phyloP scores from a whole-genome alignment of 2,888 invertebrate genomes.

The Dolomedes plantarius region DNA sequence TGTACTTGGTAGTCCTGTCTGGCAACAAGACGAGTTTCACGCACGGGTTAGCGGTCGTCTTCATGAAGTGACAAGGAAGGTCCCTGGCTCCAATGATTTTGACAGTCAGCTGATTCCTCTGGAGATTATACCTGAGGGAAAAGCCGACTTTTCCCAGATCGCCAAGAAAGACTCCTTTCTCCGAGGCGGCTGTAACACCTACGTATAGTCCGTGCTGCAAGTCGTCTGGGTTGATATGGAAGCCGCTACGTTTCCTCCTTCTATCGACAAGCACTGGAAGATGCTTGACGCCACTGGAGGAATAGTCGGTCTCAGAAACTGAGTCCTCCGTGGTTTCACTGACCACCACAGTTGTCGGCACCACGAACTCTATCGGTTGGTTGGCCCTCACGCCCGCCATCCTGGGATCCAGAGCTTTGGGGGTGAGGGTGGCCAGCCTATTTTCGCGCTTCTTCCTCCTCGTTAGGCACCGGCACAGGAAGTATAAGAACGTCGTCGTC shows the following conservation, averaged over 20 bases:
- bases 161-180: conserved; percentile 40
- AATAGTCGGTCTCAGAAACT: conserved; percentile 71
- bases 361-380: conserved; percentile 73
- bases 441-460: conserved; percentile 44
- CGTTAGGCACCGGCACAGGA: conserved; percentile 49
- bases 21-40: conserved; percentile 76
- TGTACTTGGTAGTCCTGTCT: conserved; percentile 75
- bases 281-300: conserved; percentile 39
- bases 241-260: conserved; percentile 22
- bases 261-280: conserved; percentile 41
- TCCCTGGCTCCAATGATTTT: conserved; percentile 68
- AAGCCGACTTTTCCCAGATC: conserved; percentile 69
- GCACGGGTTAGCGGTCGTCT: conserved; percentile 75
- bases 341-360: conserved; percentile 67
- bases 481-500: conserved; percentile 44
- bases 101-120: conserved; percentile 69
- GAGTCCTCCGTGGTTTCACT: conserved; percentile 72
- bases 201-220: conserved; percentile 70
- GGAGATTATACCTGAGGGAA: conserved; percentile 66
- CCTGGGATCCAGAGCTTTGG: conserved; percentile 31
- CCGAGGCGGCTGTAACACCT: conserved; percentile 29
- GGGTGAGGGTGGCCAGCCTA: conserved; percentile 55
- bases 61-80: conserved; percentile 73
- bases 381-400: conserved; percentile 68
- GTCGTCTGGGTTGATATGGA: conserved; percentile 67